Percentiles rank a stretch among this genome's conserved stretches.
These are phyloP conservation scores for Netelia inedita DNA, from an alignment of 2,888 invertebrate species.

Conservation along the genomic window DNA sequence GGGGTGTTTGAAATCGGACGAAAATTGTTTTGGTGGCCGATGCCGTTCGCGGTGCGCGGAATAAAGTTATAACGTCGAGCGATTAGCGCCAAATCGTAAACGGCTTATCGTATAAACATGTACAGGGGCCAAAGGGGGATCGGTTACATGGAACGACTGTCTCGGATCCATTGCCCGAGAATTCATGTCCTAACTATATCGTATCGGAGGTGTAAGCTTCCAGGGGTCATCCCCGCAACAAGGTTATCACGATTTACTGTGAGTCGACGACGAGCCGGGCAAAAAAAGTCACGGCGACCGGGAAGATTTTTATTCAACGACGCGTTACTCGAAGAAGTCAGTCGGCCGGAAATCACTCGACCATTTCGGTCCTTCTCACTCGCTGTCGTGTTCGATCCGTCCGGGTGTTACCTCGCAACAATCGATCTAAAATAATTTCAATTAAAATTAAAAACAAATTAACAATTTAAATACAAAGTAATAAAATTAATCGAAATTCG, in stretches of 20 bases:
- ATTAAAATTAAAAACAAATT: not conserved
- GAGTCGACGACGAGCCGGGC: conserved; percentile 55
- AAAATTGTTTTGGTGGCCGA: conserved; percentile 40
- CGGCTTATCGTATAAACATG: conserved; percentile 55
- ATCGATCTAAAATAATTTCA: not conserved
- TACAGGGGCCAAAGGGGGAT: conserved; percentile 6
- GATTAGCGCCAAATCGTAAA: conserved; percentile 57
- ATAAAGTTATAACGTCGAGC: conserved; percentile 17
- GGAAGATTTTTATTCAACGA: conserved; percentile 79
- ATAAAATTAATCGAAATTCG: too few species aligned
- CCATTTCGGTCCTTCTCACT: conserved; percentile 62
- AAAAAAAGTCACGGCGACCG: conserved; percentile 66
- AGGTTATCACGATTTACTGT: conserved; percentile 79
- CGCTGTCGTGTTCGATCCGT: not conserved
- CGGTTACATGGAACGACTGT: conserved; percentile 26
- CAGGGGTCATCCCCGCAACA: conserved; percentile 78
- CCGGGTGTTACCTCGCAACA: not conserved
- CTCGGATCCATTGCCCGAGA: conserved; percentile 39
- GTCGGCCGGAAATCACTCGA: conserved; percentile 76
- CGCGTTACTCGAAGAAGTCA: conserved; percentile 73
- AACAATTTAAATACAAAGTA: too few species aligned
- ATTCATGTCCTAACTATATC: conserved; percentile 69
- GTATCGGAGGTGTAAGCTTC: conserved; percentile 77
- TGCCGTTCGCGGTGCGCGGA: conserved; percentile 4
- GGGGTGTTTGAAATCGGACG: conserved; percentile 19